Evolutionary conservation across 2,113 vertebrate species (phyloP), one percentile per base, ranked within the genome.

Genomic region (Myiozetetes cayanensis): DNA sequence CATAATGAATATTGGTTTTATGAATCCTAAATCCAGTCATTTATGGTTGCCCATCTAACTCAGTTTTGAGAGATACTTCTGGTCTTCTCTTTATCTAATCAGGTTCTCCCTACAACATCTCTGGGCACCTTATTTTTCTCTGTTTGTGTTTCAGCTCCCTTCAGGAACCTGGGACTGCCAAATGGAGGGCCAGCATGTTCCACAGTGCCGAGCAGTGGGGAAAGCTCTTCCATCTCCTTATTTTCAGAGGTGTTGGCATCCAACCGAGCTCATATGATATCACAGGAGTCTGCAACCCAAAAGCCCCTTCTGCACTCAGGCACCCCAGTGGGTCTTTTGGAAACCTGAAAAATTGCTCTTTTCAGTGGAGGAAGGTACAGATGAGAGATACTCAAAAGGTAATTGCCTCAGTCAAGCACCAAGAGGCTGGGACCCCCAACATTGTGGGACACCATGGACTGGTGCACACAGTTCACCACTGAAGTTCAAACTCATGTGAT

Each of bases 1-100:
- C 81, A 53, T 96, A 94, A 93, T 88, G 80, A 91, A 93, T 93
- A 68, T 91, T 90, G 61, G 13, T 70, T 93, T 96, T 93, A 65
- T 55, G 76, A 93, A 85, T 79, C 28, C 39, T 72, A 90, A 87
- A 58, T 89, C 86, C 89, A 85, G 83, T 78, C 20, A 4, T 76
- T 93, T 89, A 85, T 72, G 35, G 83, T 14, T 72, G 47, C 56
- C 46, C 15, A 3, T 78, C 50, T n/a, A 81, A 89, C 14, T 62
- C 67, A n/a, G 4, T 72, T 79, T 81, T 82, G 39, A 89, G 88
- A 82, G 52, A 67, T 25, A 68, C 13, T 78, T 82, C 56, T 85
- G 35, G 10, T 85, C 16, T 85, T 19, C 20, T 16, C 37, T 61
- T 84, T 20, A 53, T 39, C 44, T 68, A 55, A 59, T 43, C 56